Conservation (phyloP, 2,113 vertebrate species). For the Dasypus novemcinctus region DNA sequence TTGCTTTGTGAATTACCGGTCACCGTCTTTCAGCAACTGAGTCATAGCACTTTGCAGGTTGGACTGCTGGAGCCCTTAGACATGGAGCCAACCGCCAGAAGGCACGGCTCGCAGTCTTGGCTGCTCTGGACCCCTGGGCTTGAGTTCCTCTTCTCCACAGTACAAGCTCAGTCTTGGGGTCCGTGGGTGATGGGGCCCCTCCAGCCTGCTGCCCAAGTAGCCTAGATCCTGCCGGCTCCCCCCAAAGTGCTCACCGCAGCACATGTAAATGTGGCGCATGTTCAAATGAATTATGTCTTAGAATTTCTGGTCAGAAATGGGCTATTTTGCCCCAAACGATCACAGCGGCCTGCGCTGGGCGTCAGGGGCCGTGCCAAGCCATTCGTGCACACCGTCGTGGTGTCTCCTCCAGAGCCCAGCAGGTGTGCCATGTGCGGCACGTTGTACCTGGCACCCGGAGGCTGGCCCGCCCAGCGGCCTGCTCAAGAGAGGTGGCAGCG, state of each 20-base stretch:
- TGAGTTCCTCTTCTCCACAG: accelerated
- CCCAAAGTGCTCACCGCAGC: accelerated
- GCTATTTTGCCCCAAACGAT: background rate
- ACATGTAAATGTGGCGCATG: accelerated
- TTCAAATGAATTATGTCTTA: background rate
- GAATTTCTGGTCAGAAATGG: background rate
- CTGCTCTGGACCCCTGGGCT: background rate
- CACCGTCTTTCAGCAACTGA: background rate
- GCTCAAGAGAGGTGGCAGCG: too few species aligned
- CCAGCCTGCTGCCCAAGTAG: background rate
- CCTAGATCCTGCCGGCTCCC: background rate
- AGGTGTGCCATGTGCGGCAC: too few species aligned
- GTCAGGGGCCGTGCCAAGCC: too few species aligned
- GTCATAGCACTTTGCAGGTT: background rate
- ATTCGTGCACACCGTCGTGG: too few species aligned
- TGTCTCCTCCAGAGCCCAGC: too few species aligned
- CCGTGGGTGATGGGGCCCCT: background rate
- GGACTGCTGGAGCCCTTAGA: background rate
- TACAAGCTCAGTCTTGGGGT: background rate
- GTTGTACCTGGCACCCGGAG: too few species aligned
- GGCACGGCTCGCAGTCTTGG: background rate
- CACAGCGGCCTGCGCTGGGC: background rate
- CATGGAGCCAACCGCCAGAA: background rate
- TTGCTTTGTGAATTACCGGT: background rate
- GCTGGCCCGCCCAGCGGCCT: too few species aligned